phyloP scores from a whole-genome alignment of 2,888 invertebrate species.

The Ectropis crepuscularia region DNA sequence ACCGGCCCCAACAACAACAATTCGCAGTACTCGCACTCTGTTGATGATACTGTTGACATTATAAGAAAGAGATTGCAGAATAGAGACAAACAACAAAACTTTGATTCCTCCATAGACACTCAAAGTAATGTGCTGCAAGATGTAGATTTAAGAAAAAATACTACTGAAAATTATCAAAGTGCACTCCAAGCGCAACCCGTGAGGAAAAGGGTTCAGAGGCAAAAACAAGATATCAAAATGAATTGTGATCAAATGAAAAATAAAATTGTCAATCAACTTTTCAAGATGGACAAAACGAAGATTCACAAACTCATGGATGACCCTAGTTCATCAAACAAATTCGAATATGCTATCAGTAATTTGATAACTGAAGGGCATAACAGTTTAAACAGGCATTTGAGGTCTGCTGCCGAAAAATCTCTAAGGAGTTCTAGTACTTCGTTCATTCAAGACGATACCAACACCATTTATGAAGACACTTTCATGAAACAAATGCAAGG shows the following conservation, averaged over 20 bases:
- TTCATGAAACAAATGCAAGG: constrained; percentile 89
- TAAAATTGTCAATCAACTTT: constrained; percentile 79
- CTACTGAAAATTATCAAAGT: constrained; percentile 38
- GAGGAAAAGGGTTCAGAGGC: constrained; percentile 60
- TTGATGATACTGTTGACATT: constrained; percentile 78
- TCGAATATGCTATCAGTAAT: constrained; percentile 80
- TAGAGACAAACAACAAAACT: constrained; percentile 60
- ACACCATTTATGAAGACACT: constrained; percentile 89
- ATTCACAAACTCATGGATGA: constrained; percentile 80
- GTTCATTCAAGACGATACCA: constrained; percentile 86
- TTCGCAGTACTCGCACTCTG: constrained; percentile 69
- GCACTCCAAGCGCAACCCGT: constrained; percentile 57
- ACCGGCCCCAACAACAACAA: constrained; percentile 68
- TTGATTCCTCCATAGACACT: constrained; percentile 46
- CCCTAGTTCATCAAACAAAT: constrained; percentile 79
- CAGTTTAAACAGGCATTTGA: constrained; percentile 73
- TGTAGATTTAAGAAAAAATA: constrained; percentile 43
- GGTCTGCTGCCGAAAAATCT: constrained; percentile 79
- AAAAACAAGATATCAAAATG: constrained; percentile 56
- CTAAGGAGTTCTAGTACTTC: constrained; percentile 68
- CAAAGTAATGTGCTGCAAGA: constrained; percentile 42
- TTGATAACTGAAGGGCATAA: constrained; percentile 80
- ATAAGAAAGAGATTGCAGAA: constrained; percentile 67
- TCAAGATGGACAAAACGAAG: constrained; percentile 80
- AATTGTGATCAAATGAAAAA: constrained; percentile 77